These are phyloP conservation scores for Micrasema minimum DNA, from an alignment of 1,140 invertebrate species.

Conservation along the genomic window DNA sequence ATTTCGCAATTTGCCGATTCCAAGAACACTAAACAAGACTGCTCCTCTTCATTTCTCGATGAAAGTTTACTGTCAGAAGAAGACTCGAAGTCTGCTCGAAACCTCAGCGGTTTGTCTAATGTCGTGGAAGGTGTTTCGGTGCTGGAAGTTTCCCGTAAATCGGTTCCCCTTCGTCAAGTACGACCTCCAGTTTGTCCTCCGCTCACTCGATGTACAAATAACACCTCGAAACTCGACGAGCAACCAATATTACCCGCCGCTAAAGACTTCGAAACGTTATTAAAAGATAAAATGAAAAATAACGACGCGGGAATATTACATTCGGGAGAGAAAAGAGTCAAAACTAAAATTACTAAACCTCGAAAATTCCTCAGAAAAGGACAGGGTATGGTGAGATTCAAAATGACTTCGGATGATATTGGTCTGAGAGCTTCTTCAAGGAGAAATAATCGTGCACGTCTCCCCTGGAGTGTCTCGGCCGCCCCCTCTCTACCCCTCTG, in stretches of 20 bases:
- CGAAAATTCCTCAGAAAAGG: conserved; percentile 63
- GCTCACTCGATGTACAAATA: background rate
- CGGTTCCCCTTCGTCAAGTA: background rate
- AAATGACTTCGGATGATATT: conserved; percentile 46
- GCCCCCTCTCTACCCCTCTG: background rate
- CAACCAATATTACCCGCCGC: conserved; percentile 13
- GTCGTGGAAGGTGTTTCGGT: conserved; percentile 11
- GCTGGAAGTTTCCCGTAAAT: conserved; percentile 30
- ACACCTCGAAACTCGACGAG: conserved; percentile 25
- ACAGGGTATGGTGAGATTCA: conserved; percentile 62
- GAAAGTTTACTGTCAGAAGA: background rate
- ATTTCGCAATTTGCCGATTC: background rate
- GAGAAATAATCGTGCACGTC: too few relatives aligned
- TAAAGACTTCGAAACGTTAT: conserved; percentile 40
- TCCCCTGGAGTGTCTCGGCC: too few relatives aligned
- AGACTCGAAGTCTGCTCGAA: background rate
- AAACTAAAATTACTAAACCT: background rate
- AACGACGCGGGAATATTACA: conserved; percentile 18
- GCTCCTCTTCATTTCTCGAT: background rate
- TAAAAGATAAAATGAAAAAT: conserved; percentile 46
- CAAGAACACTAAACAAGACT: background rate
- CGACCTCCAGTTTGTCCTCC: background rate
- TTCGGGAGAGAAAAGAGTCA: background rate
- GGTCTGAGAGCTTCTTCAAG: conserved; percentile 31
- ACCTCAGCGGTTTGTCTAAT: background rate